Percentiles rank a stretch among this genome's conserved stretches.
These are phyloP conservation scores for Batillaria attramentaria DNA, from an alignment of 1,140 invertebrate genomes.

Conservation along the genomic window DNA sequence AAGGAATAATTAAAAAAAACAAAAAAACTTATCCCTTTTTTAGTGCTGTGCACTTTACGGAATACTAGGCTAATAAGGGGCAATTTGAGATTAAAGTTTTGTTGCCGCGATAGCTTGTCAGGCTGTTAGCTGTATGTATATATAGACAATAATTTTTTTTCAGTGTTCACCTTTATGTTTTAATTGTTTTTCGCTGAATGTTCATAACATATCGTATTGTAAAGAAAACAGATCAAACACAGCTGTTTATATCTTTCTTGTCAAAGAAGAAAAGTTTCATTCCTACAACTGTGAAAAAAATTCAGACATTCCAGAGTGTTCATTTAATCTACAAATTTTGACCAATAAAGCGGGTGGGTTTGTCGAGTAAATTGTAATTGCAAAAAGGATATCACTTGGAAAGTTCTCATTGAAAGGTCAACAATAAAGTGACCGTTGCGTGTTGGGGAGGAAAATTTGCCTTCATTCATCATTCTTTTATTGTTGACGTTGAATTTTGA, in stretches of 20 bases:
- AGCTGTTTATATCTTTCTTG: no score
- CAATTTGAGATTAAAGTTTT: not conserved
- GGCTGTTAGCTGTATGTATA: not conserved
- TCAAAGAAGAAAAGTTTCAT: not conserved
- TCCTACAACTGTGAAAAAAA: not conserved
- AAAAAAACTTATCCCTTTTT: slow-evolving; percentile 2
- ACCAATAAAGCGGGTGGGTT: not conserved
- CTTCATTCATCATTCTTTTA: not conserved
- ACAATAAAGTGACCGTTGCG: not conserved
- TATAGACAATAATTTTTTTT: not conserved
- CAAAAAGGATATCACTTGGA: not conserved
- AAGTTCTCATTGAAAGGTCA: not conserved
- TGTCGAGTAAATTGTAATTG: not conserved
- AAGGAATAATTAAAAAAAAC: not conserved
- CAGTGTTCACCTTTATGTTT: not conserved
- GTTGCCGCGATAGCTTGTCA: not conserved
- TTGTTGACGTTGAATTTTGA: not conserved
- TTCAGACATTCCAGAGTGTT: not conserved
- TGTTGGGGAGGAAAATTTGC: not conserved
- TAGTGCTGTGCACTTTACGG: not conserved
- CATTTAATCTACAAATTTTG: not conserved
- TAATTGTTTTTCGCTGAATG: not conserved
- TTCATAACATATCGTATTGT: not conserved
- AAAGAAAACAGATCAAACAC: not conserved
- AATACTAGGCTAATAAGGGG: not conserved